phyloP scores from a whole-genome alignment of 2,113 vertebrate genomes.

The Scomber scombrus region DNA sequence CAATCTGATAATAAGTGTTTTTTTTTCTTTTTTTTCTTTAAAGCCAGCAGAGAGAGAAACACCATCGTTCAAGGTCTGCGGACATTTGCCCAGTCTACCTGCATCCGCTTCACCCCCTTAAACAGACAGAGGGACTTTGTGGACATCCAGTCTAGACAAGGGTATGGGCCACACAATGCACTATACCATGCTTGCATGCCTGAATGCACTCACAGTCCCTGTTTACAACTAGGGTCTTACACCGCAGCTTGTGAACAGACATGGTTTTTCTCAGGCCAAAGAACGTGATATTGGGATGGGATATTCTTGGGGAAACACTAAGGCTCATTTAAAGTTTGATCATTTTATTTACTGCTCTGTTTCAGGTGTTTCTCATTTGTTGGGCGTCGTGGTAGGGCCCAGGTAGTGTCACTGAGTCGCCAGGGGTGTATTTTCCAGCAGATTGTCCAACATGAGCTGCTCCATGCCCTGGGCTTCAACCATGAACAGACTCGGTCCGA shows the following conservation, averaged over 20 bases:
- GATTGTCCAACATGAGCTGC: conserved; percentile 80
- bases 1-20: neutral
- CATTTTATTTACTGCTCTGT: neutral
- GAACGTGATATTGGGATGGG: too few species aligned
- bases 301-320: neutral
- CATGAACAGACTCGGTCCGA: conserved; percentile 85
- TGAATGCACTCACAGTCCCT: neutral
- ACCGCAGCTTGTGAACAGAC: too few species aligned
- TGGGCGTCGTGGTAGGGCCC: conserved; percentile 59
- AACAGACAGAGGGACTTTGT: conserved; percentile 71
- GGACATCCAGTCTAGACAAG: conserved; percentile 69
- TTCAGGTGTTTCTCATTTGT: conserved; percentile 81
- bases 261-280: too few species aligned
- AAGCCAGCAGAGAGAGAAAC: conserved; percentile 49
- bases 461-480: conserved; percentile 85
- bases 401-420: conserved; percentile 76
- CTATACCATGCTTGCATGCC: neutral
- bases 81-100: conserved; percentile 74
- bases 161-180: conserved; percentile 61
- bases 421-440: conserved; percentile 63
- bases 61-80: conserved; percentile 62
- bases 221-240: too few species aligned
- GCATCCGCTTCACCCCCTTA: conserved; percentile 73
- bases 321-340: neutral
- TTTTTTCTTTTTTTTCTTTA: neutral